Conservation (phyloP, 2,888 invertebrate genomes). For the Cantharis lateralis region DNA sequence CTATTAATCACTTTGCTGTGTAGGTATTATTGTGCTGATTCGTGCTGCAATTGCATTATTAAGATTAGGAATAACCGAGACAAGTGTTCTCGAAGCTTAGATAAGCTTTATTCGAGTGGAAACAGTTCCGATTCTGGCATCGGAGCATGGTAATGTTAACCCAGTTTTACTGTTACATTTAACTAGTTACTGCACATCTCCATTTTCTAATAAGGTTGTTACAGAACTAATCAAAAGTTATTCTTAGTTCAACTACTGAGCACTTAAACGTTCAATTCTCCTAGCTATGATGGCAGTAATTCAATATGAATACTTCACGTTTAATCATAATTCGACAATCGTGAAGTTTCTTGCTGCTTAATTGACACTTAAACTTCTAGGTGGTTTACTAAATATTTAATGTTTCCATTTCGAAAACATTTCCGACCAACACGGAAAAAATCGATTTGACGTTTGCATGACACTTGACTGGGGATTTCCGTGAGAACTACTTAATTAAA, state of each 20-base stretch:
- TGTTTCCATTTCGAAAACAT: neutral
- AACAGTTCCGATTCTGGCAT: constrained; percentile 1
- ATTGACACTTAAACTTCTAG: neutral
- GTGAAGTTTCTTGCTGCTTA: neutral
- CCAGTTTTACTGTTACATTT: constrained; percentile 16
- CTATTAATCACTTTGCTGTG: constrained; percentile 9
- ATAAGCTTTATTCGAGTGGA: constrained; percentile 13
- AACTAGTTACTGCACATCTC: constrained; percentile 11
- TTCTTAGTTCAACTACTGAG: constrained; percentile 5
- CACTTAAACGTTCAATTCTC: neutral
- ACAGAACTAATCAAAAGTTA: constrained; percentile 28
- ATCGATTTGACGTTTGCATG: neutral
- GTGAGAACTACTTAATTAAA: neutral
- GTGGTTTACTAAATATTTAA: neutral
- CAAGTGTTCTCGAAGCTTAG: constrained; percentile 15
- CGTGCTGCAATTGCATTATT: constrained; percentile 4
- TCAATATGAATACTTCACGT: neutral
- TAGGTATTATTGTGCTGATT: constrained; percentile 4
- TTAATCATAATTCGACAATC: neutral
- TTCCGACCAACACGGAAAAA: neutral
- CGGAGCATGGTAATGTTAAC: constrained; percentile 21
- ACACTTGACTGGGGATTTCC: neutral
- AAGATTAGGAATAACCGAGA: constrained; percentile 16
- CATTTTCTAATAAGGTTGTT: constrained; percentile 26
- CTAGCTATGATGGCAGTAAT: neutral